Conservation (phyloP, 35 echinoderm and acorn worm species). For the Heliocidaris tuberculata region DNA sequence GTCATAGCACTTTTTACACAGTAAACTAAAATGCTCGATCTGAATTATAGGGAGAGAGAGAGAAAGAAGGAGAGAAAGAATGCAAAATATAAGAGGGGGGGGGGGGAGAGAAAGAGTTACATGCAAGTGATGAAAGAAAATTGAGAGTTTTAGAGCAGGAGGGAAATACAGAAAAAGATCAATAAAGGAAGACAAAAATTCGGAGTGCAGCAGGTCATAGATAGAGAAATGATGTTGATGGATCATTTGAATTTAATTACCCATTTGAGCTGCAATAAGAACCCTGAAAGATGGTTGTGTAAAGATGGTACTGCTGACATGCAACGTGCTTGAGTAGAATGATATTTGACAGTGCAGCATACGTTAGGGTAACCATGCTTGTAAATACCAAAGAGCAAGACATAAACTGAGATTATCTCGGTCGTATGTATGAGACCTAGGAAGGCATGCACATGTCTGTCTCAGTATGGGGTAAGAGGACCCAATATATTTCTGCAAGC, state of each 20-base stretch:
- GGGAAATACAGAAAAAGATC: neutral
- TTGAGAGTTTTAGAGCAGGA: neutral
- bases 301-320: neutral
- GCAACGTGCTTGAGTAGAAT: neutral
- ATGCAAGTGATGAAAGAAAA: neutral
- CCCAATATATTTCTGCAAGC: neutral
- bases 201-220: neutral
- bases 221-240: neutral
- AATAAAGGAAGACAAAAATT: neutral
- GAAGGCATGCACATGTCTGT: neutral
- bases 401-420: neutral
- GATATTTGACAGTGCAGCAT: neutral
- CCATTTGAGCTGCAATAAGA: neutral
- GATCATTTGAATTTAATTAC: neutral
- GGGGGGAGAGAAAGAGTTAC: neutral
- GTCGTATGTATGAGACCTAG: neutral
- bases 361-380: neutral
- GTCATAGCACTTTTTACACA: no score
- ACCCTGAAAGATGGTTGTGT: neutral
- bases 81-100: neutral
- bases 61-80: neutral
- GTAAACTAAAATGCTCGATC: no score
- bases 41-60: neutral
- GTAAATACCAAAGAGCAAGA: constrained; percentile 17
- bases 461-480: neutral